Evolutionary conservation across 2,113 vertebrate genomes (phyloP), one percentile per base, ranked within the genome.

Genomic region (Nibea albiflora): DNA sequence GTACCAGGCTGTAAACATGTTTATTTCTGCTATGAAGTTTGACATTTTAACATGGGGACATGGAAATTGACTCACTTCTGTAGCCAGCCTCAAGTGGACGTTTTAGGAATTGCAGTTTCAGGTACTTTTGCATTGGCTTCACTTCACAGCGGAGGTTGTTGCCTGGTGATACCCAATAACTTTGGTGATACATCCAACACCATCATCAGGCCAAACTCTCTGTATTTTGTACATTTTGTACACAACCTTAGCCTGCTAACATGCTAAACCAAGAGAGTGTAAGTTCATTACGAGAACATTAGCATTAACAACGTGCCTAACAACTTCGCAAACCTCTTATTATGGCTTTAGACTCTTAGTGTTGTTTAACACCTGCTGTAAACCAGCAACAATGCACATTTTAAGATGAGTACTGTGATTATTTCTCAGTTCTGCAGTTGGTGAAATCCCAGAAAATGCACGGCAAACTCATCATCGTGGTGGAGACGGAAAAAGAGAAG

Each of bases 401-500:
- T 56, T 72, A 57, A 68, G 42, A 4, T 52, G 2, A 20, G 6
- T 28, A 1, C 62, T 88, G 4, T 39, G 14, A 5, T 81, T 15
- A 49, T 72, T 67, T 57, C 88, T 62, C 81, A 99, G 98, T 99
- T 83, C 88, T 98, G 70, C 97, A 99, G 96, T 93, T 99, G 88
- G 97, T 99, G 89, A 99, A 99, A 89, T 98, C 97, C 20, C 97
- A 98, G 94, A 99, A 97, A 83, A 93, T 98, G 79, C 96, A 95
- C 3, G 95, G 96, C 86, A 99, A 97, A 85, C 80, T 99, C 70
- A 95, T 96, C 70, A 96, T 99, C n/a, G 80, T 96, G 79, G 88
- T 97, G 83, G 98, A 98, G 87, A 97, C 98, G 0, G 98, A 99
- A 89, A 98, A 97, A 90, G 98, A 99, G 91, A 99, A 98, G 92